Percentiles rank a stretch among this genome's conserved stretches.
Evolutionary conservation across 2,888 invertebrate genomes (phyloP).

Genomic region (Eristalis intricaria): DNA sequence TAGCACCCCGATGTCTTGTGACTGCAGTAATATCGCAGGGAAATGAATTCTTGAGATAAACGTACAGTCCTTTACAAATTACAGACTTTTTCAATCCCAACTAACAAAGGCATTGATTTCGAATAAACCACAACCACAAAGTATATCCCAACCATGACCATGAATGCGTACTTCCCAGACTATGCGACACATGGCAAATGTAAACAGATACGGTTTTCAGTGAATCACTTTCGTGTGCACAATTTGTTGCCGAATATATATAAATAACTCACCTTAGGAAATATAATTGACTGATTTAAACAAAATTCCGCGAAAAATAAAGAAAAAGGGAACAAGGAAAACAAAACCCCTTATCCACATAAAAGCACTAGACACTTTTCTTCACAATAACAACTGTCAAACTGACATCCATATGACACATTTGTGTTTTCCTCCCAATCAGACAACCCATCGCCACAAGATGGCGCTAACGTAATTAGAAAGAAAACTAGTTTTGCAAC

Average conservation of each 20-base stretch:
- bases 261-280: conserved; percentile 29
- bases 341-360: conserved; percentile 25
- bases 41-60: no score
- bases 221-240: background rate
- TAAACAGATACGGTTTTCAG: background rate
- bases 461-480: background rate
- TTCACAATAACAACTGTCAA: conserved; percentile 16
- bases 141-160: background rate
- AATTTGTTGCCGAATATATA: background rate
- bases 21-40: no score
- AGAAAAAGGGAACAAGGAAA: conserved; percentile 18
- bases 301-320: conserved; percentile 20
- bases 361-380: conserved; percentile 14
- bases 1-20: no score
- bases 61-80: no score
- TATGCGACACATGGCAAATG: background rate
- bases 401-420: background rate
- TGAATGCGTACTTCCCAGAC: background rate
- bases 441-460: background rate
- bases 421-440: background rate
- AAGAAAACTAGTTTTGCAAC: background rate
- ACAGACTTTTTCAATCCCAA: no score
- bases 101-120: no score
- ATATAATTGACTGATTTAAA: conserved; percentile 18
- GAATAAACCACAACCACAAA: no score